Evolutionary conservation across 2,797 vertebrate genomes (phyloP), one percentile per base, ranked within the genome.

Genomic region (Miichthys miiuy): DNA sequence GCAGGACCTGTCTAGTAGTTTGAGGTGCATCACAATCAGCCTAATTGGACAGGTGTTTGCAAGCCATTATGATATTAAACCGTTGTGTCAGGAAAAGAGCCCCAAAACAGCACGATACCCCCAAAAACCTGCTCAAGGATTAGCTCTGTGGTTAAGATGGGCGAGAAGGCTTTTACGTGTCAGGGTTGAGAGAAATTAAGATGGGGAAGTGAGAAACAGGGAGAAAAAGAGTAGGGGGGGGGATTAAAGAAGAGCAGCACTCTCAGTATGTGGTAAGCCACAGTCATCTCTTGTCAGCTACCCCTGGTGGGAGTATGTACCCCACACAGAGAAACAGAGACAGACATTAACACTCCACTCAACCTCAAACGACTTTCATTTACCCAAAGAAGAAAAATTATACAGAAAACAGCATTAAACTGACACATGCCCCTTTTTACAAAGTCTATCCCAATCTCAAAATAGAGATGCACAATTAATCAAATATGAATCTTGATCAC

Each of bases 41-140:
- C 90, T 93, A 93, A 95, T 94, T 95, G 91, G 92, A 94, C 92
- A 93, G 93, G 92, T 95, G 91, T 92, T 93, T 90, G 87, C 78
- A 48, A 88, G 80, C 82, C 89, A 92, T 93, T 91, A 93, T 91
- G 88, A 92, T 88, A 86, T 88, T 90, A 94, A 93, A 94, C 80
- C 75, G 61, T 85, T 77, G 69, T 89, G 91, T 93, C 90, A 92
- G 81, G 65, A 83, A 82, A 88, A 89, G 91, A 90, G 81, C 77
- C 90, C 88, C 73, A 83, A 89, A 93, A 90, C 91, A 92, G 92
- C 91, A 84, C 12, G 85, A 89, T 63, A 75, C 84, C 84, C 80
- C 73, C 72, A 82, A 89, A 88, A 82, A 91, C 88, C 90, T 88
- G 84, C 85, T 52, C 79, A 79, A 77, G 92, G 92, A 93, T 94